These are phyloP conservation scores for Drosophila prostipennis DNA, from an alignment of 2,888 invertebrate genomes.

Conservation along the genomic window DNA sequence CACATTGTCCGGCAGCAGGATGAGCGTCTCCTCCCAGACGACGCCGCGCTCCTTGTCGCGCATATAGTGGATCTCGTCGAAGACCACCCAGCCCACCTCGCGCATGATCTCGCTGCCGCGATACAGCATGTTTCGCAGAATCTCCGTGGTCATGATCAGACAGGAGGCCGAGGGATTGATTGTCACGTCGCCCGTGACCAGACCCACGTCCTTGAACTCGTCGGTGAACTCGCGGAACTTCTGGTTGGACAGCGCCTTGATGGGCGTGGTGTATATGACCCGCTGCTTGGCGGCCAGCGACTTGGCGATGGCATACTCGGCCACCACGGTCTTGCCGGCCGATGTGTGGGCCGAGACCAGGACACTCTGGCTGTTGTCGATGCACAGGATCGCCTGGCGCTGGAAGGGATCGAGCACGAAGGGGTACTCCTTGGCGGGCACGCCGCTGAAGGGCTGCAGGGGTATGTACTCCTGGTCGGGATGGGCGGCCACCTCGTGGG, in stretches of 20 bases:
- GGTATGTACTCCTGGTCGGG: conserved; percentile 92
- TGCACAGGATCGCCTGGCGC: conserved; percentile 97
- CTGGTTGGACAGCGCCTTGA: conserved; percentile 99
- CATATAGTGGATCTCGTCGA: conserved; percentile 99
- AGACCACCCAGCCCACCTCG: conserved; percentile 99
- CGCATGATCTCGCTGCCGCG: conserved; percentile 99
- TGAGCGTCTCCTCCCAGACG: conserved; percentile 98
- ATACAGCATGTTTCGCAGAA: conserved; percentile 99
- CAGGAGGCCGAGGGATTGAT: conserved; percentile 99
- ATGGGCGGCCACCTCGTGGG: conserved; percentile 98
- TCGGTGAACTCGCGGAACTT: conserved; percentile 99
- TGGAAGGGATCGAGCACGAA: conserved; percentile 99
- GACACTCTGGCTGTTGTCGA: conserved; percentile 99
- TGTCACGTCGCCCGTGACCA: conserved; percentile 99
- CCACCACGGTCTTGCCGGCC: conserved; percentile 99
- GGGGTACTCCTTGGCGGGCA: conserved; percentile 95
- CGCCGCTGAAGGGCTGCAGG: conserved; percentile 86
- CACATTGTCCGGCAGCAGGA: conserved; percentile 97
- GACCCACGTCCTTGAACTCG: conserved; percentile 98
- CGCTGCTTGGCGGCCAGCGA: conserved; percentile 97
- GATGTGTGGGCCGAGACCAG: conserved; percentile 99
- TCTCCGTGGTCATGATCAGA: conserved; percentile 99
- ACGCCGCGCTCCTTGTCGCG: conserved; percentile 99
- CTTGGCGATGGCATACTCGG: conserved; percentile 98
- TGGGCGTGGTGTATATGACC: conserved; percentile 99